Evolutionary conservation across 2,797 vertebrate genomes (phyloP).

Genomic region (Anabacerthia variegaticeps): DNA sequence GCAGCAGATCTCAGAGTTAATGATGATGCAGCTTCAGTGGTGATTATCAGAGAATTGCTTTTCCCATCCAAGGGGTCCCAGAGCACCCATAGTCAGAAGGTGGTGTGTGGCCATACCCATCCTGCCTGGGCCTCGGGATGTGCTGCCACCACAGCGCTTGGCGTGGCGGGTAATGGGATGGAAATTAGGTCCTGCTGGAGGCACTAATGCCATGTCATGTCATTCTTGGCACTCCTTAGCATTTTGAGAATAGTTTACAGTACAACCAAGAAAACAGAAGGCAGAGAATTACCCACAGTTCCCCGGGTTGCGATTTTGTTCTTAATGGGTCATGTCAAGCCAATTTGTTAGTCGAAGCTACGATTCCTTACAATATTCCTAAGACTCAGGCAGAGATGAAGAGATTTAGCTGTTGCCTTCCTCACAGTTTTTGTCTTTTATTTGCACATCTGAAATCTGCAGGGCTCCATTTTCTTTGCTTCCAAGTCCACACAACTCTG

Average conservation of each 20-base stretch:
- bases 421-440: slow-evolving; percentile 6
- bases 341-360: slow-evolving; percentile 19
- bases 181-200: background rate
- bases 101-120: accelerated
- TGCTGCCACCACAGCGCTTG: background rate
- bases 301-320: slow-evolving; percentile 2
- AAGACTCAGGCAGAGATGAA: background rate
- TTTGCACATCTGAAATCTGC: background rate
- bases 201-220: background rate
- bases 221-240: slow-evolving; percentile 9
- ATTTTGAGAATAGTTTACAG: background rate
- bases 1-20: background rate
- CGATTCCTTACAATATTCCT: background rate
- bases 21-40: background rate
- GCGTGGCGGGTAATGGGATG: background rate
- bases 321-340: slow-evolving; percentile 45
- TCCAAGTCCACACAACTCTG: background rate
- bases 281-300: slow-evolving; percentile 35
- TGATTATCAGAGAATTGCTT: background rate
- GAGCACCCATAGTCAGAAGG: background rate
- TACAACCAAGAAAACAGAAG: slow-evolving; percentile 28
- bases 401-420: background rate
- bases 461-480: slow-evolving; percentile 16
- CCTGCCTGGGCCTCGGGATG: background rate
- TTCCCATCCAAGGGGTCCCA: background rate